Base-by-base conservation (phyloP, 1,140 invertebrate genomes). In the Calephelis nemesis region DNA sequence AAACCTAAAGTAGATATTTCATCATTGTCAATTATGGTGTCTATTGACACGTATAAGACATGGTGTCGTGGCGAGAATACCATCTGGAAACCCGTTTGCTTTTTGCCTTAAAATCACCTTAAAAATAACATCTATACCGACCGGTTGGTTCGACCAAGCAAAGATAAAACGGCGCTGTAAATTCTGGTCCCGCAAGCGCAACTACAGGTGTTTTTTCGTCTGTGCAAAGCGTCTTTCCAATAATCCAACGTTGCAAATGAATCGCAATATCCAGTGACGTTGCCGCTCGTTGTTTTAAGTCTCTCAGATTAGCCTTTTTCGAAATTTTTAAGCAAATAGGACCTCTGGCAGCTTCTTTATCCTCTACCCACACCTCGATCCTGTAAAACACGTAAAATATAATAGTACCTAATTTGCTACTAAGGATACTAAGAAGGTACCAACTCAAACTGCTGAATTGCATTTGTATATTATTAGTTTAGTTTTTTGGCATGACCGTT, bases 171-270 rank as follows among this genome's bases (percentile, higher is more conserved):
- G 91, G 88, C 68, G 83, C 76, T 68, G 74, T 73, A 70, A 90
- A 79, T 69, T 90, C 68, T 39, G 85, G 72, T 54, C 89, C 83
- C 13, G 85, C 86, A 7, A 87, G 67, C 1, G 82, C 68, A 7
- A 67, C 40, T 12, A 87, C 70, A 6, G 74, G 69, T 30, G 83
- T 76, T 49, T 75, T 74, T 45, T 85, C 81, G 68, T 83, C 74
- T 13, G 77, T 78, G 75, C 84, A 90, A 62, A 85, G 77, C 48
- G 75, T 82, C 67, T 75, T 80, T 11, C 87, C 90, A 71, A 86
- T 79, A 63, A 88, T 87, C 87, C 86, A 90, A 9, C 84, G 78
- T 70, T 87, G 86, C 40, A 94, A 93, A 12, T 93, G 83, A 45
- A 93, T 83, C 47, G 79, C 78, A 11, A 90, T 63, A 7, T 83